Conservation (phyloP, 2,888 invertebrate genomes). For the Dione vanillae region DNA sequence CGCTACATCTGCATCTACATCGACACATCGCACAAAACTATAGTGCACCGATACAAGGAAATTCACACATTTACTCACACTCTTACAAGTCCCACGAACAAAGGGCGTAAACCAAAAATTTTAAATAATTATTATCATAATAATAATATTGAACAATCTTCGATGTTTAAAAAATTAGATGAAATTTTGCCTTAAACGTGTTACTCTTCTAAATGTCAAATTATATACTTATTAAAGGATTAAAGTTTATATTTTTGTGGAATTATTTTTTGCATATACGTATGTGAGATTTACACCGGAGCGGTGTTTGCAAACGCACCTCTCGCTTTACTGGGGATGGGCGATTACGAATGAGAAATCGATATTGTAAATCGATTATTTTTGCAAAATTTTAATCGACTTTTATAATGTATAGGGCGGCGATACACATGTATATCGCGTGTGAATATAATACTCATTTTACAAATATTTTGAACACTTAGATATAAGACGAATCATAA, state of each 20-base stretch:
- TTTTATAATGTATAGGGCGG: no score
- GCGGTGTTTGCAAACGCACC: not conserved
- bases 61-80: not conserved
- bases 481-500: no score
- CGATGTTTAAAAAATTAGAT: conserved; percentile 11
- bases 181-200: conserved; percentile 15
- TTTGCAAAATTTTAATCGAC: no score
- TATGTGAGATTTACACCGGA: conserved; percentile 10
- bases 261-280: conserved; percentile 18
- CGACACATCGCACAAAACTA: conserved; percentile 14
- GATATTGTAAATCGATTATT: not conserved
- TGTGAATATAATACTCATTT: not conserved
- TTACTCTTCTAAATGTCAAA: conserved; percentile 27
- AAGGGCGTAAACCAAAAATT: conserved; percentile 20
- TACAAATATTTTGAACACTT: not conserved
- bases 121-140: conserved; percentile 5
- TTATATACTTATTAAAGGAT: conserved; percentile 14
- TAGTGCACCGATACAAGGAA: not conserved
- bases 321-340: conserved; percentile 11
- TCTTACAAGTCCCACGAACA: not conserved
- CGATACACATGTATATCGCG: not conserved
- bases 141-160: conserved; percentile 6
- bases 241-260: conserved; percentile 25
- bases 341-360: conserved; percentile 11
- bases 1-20: no score